phyloP scores from a whole-genome alignment of 2,113 vertebrate genomes.

The Daphoenositta chrysoptera region DNA sequence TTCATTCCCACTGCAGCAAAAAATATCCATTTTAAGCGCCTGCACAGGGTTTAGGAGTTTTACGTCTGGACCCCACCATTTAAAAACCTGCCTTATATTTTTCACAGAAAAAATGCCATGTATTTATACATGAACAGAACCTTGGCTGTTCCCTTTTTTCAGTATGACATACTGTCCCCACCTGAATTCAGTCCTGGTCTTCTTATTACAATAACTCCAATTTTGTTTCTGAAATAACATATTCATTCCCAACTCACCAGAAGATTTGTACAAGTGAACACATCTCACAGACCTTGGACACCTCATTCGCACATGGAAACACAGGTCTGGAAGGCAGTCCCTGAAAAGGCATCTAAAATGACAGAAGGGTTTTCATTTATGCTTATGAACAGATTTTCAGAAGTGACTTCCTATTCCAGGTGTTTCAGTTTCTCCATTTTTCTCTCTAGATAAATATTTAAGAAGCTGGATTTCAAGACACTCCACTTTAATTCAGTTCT shows the following conservation, averaged over 20 bases:
- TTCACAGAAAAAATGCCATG: background rate
- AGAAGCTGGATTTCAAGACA: background rate
- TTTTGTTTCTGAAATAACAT: background rate
- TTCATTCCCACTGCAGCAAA: background rate
- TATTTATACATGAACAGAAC: background rate
- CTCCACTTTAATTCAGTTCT: background rate
- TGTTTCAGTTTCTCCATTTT: background rate
- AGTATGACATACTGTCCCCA: background rate
- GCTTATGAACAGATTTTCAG: background rate
- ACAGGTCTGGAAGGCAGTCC: background rate
- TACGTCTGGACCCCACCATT: background rate
- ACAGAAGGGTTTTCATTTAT: background rate
- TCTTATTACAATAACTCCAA: rapidly evolving
- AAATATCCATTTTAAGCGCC: background rate
- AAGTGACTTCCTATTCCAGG: background rate
- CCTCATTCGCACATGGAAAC: background rate
- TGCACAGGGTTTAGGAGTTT: background rate
- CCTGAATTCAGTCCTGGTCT: background rate
- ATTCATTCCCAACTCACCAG: background rate
- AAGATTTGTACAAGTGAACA: background rate
- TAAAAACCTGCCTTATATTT: background rate
- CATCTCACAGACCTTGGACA: background rate
- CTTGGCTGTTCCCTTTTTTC: background rate
- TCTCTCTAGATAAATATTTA: background rate
- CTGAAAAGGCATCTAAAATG: background rate